Percentiles rank a stretch among this genome's conserved stretches.
phyloP scores from a whole-genome alignment of 2,888 invertebrate genomes.

The Sipunculus nudus region DNA sequence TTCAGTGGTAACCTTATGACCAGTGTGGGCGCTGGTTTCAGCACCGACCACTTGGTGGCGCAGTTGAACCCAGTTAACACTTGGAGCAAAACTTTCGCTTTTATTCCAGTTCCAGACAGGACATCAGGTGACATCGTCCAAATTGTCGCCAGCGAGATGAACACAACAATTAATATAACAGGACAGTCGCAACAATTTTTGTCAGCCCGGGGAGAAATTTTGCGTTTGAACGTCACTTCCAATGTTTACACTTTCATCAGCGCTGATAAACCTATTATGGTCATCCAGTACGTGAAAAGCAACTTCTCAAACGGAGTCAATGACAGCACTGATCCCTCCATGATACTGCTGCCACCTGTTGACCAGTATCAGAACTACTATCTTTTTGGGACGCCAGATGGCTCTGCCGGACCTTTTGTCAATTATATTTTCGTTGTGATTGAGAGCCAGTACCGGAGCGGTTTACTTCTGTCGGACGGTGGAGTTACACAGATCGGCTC shows the following conservation, averaged over 20 bases:
- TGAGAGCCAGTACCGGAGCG: constrained; percentile 30
- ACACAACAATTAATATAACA: constrained; percentile 40
- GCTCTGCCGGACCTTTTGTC: constrained; percentile 18
- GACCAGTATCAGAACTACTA: constrained; percentile 44
- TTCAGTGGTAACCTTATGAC: constrained; percentile 51
- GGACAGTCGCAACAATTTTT: constrained; percentile 31
- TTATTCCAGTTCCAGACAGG: constrained; percentile 49
- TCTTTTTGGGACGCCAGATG: constrained; percentile 43
- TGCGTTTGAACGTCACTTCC: no score
- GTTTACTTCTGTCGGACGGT: constrained; percentile 31
- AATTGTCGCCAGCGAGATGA: no score
- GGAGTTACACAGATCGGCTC: constrained; percentile 27
- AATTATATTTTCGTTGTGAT: constrained; percentile 43
- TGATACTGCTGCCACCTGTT: constrained; percentile 45
- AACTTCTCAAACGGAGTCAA: no score
- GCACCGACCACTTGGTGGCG: constrained; percentile 52
- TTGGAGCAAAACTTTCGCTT: constrained; percentile 53
- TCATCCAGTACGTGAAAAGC: no score
- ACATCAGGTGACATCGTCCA: constrained; percentile 49
- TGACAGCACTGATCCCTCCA: constrained; percentile 49
- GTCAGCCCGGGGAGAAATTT: background rate
- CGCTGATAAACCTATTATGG: no score
- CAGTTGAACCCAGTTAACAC: constrained; percentile 46
- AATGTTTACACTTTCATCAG: no score
- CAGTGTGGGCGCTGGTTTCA: constrained; percentile 38